Percentiles rank a stretch among this genome's conserved stretches.
Conservation (phyloP, 1,140 invertebrate genomes). For the Geopemphigus sp. region DNA sequence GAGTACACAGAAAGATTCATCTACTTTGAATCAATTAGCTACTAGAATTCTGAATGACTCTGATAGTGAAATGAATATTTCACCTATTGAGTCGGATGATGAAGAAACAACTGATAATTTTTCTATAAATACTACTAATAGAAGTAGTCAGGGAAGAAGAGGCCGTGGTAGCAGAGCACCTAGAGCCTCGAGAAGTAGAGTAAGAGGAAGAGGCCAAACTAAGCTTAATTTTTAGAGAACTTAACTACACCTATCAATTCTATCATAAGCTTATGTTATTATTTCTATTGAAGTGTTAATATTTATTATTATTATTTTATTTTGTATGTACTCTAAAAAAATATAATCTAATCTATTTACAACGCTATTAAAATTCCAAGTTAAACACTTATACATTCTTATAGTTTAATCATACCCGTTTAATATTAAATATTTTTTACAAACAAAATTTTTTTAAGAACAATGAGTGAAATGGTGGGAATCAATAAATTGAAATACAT, state of each 20-base stretch:
- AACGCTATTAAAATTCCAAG: too few relatives aligned
- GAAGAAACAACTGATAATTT: not conserved
- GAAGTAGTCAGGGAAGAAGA: conserved; percentile 15
- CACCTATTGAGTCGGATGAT: not conserved
- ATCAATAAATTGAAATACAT: too few relatives aligned
- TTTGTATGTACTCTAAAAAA: not conserved
- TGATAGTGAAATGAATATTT: conserved; percentile 9
- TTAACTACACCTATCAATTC: too few relatives aligned
- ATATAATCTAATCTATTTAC: too few relatives aligned
- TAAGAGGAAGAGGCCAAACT: conserved; percentile 23
- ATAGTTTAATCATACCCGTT: too few relatives aligned
- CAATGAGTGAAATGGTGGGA: too few relatives aligned
- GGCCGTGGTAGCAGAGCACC: conserved; percentile 17
- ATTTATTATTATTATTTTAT: not conserved
- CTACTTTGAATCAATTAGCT: not conserved
- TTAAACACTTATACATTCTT: too few relatives aligned
- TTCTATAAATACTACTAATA: not conserved
- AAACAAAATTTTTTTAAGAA: too few relatives aligned
- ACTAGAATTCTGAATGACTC: not conserved
- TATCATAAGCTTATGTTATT: not conserved
- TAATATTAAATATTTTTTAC: too few relatives aligned
- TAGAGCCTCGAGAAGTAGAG: not conserved
- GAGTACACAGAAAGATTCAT: not conserved
- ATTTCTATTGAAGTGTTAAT: not conserved
- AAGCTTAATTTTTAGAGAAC: conserved; percentile 15